Conservation (phyloP, 2,113 vertebrate species). For the Microcebus tavaratra region DNA sequence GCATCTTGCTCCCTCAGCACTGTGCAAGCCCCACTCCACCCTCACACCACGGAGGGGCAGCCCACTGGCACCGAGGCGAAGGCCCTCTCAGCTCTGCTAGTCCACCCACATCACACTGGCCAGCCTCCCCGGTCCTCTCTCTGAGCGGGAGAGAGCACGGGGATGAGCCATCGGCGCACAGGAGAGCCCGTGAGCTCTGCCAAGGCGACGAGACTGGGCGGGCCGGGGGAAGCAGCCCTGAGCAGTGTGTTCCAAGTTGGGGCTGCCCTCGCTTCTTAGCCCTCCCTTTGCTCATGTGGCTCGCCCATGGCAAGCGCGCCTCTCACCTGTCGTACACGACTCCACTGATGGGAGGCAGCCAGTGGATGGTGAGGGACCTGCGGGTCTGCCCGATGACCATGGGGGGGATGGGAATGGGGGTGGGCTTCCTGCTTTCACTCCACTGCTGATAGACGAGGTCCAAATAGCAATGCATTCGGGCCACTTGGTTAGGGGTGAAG, state of each 20-base stretch:
- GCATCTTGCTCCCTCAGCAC: neutral
- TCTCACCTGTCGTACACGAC: slow-evolving; percentile 92
- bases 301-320: fast-evolving
- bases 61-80: neutral
- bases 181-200: too few relatives aligned
- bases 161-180: neutral
- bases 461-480: slow-evolving; percentile 98
- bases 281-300: neutral
- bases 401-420: slow-evolving; percentile 91
- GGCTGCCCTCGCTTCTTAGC: neutral
- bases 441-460: slow-evolving; percentile 96
- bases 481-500: slow-evolving; percentile 98
- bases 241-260: neutral
- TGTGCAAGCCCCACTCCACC: neutral
- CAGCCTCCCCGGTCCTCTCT: neutral
- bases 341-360: slow-evolving; percentile 93
- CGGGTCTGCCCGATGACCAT: slow-evolving; percentile 88
- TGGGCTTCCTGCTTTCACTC: slow-evolving; percentile 87
- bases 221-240: neutral
- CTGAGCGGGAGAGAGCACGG: neutral
- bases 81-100: neutral
- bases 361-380: slow-evolving; percentile 92
- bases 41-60: neutral
- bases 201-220: neutral
- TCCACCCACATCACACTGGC: neutral